These are phyloP conservation scores for Canis aureus DNA, from an alignment of 2,113 vertebrate species.

Conservation along the genomic window DNA sequence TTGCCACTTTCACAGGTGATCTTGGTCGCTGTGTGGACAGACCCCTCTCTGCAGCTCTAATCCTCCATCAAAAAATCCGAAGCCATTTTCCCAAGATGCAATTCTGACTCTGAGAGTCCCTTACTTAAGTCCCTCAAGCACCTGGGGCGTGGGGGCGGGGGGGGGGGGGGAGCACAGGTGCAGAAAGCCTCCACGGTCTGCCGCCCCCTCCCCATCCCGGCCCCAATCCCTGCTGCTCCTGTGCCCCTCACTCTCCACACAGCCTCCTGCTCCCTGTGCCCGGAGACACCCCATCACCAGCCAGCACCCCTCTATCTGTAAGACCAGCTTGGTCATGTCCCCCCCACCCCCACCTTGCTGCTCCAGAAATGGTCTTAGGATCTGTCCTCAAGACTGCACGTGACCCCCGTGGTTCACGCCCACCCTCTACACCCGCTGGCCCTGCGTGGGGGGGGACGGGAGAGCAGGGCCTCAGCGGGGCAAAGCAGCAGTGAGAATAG, in stretches of 20 bases:
- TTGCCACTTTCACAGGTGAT: not conserved
- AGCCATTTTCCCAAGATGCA: not conserved
- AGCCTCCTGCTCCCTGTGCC: not conserved
- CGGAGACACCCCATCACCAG: rapidly evolving
- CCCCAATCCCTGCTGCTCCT: not conserved
- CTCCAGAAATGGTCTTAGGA: not conserved
- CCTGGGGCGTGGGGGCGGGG: too few species aligned
- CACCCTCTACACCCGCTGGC: not conserved
- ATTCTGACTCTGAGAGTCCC: not conserved
- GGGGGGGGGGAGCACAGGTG: too few species aligned
- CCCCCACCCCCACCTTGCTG: not conserved
- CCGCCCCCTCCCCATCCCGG: rapidly evolving
- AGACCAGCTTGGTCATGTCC: not conserved
- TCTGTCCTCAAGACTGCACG: not conserved
- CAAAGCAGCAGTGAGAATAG: too few species aligned
- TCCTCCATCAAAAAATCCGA: too few species aligned
- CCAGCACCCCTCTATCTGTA: not conserved
- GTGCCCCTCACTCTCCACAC: not conserved
- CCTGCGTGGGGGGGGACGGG: too few species aligned
- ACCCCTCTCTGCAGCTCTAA: not conserved
- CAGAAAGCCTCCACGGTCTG: rapidly evolving
- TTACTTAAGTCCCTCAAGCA: not conserved
- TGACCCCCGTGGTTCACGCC: not conserved
- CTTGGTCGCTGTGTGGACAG: too few species aligned
- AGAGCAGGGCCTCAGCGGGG: too few species aligned